Base-by-base conservation (phyloP, 2,113 vertebrate species). In the Hydrolagus affinis region DNA sequence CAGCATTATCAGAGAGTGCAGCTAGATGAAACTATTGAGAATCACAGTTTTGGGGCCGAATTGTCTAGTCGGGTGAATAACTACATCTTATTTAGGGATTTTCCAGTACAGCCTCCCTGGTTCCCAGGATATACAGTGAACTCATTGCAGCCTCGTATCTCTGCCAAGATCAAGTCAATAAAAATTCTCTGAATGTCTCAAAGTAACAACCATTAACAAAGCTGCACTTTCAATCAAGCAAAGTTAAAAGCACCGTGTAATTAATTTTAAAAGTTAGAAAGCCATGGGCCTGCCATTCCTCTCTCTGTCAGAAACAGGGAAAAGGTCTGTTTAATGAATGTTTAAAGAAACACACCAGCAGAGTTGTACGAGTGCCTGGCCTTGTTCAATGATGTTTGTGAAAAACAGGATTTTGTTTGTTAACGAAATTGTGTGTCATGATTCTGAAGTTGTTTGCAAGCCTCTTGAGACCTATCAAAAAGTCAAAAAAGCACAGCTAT, bases 81-180 rank as follows among this genome's bases (percentile, higher is more conserved):
- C 59, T 80, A 6, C 64, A 83, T 66, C 77, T 83, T 83, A 80
- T 15, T 64, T 80, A 64, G 59, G 76, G 62, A 62, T 80, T 80
- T 64, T 80, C 59, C 76, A 28, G 59, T 80, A 8, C 28, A 23
- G 62, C 59, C 23, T 64, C 23, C 23, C 14, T 64, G 59, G 72
- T 44, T 44, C 72, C 72, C 32, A 74, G 30, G 59, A 80, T 80
- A 62, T 60, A 62, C 2, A 80, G 76, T 80, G 60, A 80, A 30
- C 76, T 62, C 21, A 80, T 4, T 80, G 23, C 3, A 14, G 11
- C 76, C 59, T 62, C 28, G n/a, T 80, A 80, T 64, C 23, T 64
- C 59, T 80, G 23, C 76, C 76, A 80, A 80, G 59, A 64, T 62
- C 21, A 80, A 28, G 76, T 64, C 59, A 80, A 80, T 80, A 80